Conservation (phyloP, 2,888 invertebrate genomes). For the Cheilosia vernalis region DNA sequence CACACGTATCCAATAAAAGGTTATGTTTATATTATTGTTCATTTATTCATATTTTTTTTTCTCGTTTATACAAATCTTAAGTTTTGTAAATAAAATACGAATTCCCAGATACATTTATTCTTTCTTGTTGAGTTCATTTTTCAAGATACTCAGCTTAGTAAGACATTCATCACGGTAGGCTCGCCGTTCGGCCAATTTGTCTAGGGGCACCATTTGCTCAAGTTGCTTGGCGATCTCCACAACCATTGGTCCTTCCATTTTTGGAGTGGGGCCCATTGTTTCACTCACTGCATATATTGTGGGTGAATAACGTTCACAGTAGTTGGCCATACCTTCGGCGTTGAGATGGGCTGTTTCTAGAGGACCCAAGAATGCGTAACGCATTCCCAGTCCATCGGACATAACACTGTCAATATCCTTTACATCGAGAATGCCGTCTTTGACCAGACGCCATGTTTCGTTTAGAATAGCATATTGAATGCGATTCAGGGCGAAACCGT, state of each 20-base stretch:
- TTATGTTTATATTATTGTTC: conserved; percentile 46
- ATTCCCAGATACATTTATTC: conserved; percentile 42
- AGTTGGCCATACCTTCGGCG: conserved; percentile 91
- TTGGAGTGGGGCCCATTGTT: conserved; percentile 90
- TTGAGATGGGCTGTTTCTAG: conserved; percentile 97
- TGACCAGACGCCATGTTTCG: conserved; percentile 95
- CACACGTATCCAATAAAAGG: conserved; percentile 55
- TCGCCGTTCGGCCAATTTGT: conserved; percentile 89
- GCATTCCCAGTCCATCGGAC: conserved; percentile 96
- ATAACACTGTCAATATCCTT: conserved; percentile 96
- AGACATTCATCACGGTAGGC: conserved; percentile 93
- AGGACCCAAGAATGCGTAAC: conserved; percentile 97
- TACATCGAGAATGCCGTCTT: conserved; percentile 92
- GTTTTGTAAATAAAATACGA: conserved; percentile 67
- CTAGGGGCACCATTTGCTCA: conserved; percentile 89
- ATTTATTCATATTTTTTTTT: conserved; percentile 20
- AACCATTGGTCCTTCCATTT: conserved; percentile 88
- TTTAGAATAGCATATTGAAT: conserved; percentile 97
- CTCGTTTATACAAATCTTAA: conserved; percentile 48
- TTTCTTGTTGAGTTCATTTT: conserved; percentile 87
- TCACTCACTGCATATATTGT: conserved; percentile 87
- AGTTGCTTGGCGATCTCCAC: conserved; percentile 89
- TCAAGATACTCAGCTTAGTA: conserved; percentile 90
- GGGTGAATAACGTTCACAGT: conserved; percentile 86
- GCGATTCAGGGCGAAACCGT: conserved; percentile 96